These are phyloP conservation scores for Paradoxurus hermaphroditus DNA, from an alignment of 2,113 vertebrate species.

Conservation along the genomic window DNA sequence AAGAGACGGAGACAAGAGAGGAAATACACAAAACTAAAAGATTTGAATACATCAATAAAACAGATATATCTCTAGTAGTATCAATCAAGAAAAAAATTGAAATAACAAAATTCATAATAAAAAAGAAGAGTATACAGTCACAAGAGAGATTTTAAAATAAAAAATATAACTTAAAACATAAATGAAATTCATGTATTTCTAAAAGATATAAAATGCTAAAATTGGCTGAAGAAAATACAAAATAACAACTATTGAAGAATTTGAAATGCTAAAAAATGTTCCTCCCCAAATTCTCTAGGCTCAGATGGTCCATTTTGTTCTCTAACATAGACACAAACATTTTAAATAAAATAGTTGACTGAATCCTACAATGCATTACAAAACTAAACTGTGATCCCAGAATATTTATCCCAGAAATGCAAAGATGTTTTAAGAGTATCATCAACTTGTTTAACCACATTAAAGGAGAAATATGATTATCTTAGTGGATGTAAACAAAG, in stretches of 20 bases:
- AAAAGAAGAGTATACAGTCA: neutral
- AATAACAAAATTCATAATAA: neutral
- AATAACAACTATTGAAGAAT: neutral
- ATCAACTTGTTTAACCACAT: neutral
- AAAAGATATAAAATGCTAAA: conserved; percentile 1
- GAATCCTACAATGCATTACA: conserved; percentile 4
- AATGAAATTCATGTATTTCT: neutral
- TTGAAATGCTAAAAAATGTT: neutral
- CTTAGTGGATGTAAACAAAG: neutral
- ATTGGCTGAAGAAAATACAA: neutral
- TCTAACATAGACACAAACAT: neutral
- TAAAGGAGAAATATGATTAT: conserved; percentile 24
- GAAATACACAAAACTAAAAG: neutral
- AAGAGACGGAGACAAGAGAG: neutral
- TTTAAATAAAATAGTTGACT: neutral
- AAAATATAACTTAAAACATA: neutral
- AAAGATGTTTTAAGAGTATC: neutral
- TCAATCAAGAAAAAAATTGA: neutral
- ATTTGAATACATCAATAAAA: neutral
- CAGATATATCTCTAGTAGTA: neutral
- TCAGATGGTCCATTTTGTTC: neutral
- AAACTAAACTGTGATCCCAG: neutral
- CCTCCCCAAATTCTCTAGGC: neutral
- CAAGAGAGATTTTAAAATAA: neutral
- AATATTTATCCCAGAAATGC: neutral